These are phyloP conservation scores for Ferdinandea cuprea DNA, from an alignment of 2,888 invertebrate genomes.

Conservation along the genomic window DNA sequence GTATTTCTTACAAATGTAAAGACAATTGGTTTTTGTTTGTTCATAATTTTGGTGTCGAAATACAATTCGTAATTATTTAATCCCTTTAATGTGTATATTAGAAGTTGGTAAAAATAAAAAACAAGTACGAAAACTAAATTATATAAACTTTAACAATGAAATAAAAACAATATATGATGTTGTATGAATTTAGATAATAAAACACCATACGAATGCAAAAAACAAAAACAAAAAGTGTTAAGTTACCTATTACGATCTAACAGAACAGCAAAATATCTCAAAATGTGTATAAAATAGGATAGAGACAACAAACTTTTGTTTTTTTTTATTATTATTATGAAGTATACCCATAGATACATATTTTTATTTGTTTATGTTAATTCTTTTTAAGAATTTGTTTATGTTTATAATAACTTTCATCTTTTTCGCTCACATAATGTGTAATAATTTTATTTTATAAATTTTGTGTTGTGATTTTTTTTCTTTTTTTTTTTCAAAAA, in stretches of 20 bases:
- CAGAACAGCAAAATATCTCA: conserved; percentile 43
- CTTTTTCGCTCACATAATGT: conserved; percentile 9
- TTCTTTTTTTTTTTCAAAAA: not conserved
- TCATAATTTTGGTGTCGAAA: conserved; percentile 38
- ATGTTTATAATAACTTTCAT: conserved; percentile 51
- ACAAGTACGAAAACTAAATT: conserved; percentile 21
- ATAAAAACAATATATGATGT: conserved; percentile 25
- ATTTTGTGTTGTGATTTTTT: conserved; percentile 36
- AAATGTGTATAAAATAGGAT: conserved; percentile 59
- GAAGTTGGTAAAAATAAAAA: conserved; percentile 25
- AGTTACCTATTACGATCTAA: conserved; percentile 57
- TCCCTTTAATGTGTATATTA: conserved; percentile 53
- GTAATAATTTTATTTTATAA: conserved; percentile 51
- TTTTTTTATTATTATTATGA: conserved; percentile 28
- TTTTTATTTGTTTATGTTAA: conserved; percentile 62
- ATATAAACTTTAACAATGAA: conserved; percentile 57
- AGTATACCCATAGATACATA: conserved; percentile 8
- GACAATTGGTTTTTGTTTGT: not conserved
- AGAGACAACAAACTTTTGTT: conserved; percentile 26
- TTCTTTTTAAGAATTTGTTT: conserved; percentile 71
- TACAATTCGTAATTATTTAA: conserved; percentile 21
- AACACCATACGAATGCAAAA: conserved; percentile 33
- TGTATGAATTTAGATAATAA: conserved; percentile 53
- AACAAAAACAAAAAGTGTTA: no score
- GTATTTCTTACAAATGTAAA: conserved; percentile 29